A percentile compares a stretch with the other conserved stretches of the same genome.
These are phyloP conservation scores for Iselma pallidipennis DNA, from an alignment of 2,888 invertebrate species.

Conservation along the genomic window DNA sequence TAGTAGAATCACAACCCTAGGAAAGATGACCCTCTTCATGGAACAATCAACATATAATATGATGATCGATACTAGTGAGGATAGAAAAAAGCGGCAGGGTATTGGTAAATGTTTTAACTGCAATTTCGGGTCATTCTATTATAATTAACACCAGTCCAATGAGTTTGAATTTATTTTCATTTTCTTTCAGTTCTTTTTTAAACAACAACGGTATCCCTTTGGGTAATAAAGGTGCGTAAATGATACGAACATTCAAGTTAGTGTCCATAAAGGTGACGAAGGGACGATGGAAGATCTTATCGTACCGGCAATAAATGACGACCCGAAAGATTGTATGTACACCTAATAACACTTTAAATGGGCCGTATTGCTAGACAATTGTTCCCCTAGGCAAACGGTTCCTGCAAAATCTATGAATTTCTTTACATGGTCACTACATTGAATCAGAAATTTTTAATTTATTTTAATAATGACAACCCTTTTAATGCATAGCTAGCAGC, in stretches of 20 bases:
- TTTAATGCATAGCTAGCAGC: neutral
- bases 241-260: conserved; percentile 25
- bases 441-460: conserved; percentile 15
- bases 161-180: neutral
- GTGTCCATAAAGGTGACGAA: conserved; percentile 41
- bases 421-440: conserved; percentile 26
- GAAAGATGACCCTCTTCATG: conserved; percentile 18
- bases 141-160: too few relatives aligned
- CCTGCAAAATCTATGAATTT: conserved; percentile 19
- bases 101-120: too few relatives aligned
- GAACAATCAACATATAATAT: conserved; percentile 21
- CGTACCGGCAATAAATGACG: conserved; percentile 41
- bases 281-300: conserved; percentile 41
- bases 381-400: conserved; percentile 39
- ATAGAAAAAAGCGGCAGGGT: neutral
- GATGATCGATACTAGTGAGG: conserved; percentile 18
- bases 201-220: neutral
- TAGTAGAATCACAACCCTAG: conserved; percentile 22
- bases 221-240: conserved; percentile 23
- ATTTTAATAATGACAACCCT: neutral
- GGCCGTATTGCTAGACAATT: conserved; percentile 40
- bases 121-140: too few relatives aligned
- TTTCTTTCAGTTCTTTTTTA: neutral
- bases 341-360: conserved; percentile 50
- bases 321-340: conserved; percentile 44